Base-by-base conservation (phyloP, 2,888 invertebrate genomes). In the Dryobotodes eremita region DNA sequence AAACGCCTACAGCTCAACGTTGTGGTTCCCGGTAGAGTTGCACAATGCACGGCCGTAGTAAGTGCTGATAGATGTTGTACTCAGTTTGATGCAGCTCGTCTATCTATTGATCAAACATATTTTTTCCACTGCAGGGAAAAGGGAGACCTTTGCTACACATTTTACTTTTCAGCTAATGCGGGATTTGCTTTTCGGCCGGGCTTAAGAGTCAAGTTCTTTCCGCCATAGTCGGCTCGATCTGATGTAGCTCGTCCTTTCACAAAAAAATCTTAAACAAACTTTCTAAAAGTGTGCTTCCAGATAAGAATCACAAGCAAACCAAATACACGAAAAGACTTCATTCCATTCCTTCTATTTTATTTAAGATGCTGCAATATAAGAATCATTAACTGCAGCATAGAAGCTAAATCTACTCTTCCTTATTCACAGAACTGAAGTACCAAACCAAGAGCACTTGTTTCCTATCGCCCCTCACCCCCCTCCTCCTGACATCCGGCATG, bases 401-500 rank as follows among this genome's bases (percentile, higher is more conserved):
- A 20, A 36, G 36, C 36, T 15, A 36, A 55, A n/a, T 31, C 50
- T 46, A n/a, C 13, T n/a, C 10, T 48, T 76, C 65, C 79, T 53
- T 66, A 48, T 75, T 36, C 77, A 65, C 15, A 59, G 8, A 26
- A 42, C 53, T 57, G 15, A 15, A 77, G 59, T 55, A 61, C 36
- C 62, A 36, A 59, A 59, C 50, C 65, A 65, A 65, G 66, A 59
- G 61, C 80, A 80, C 42, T 80, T 48, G 42, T 53, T 46, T 31
- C 50, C 17, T 7, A 48, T 20, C 36, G 61, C 55, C 36, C 64
- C 17, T 46, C 70, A 8, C 42, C 17, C 66, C 61, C 26, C 53
- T 7, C 53, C 17, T 17, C 62, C 42, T 31, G 23, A 75, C 84
- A 75, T 84, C 86, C 86, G 84, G 84, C n/a, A 73, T 73, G 84